phyloP scores from a whole-genome alignment of 2,888 invertebrate species.

The Bugula neritina region DNA sequence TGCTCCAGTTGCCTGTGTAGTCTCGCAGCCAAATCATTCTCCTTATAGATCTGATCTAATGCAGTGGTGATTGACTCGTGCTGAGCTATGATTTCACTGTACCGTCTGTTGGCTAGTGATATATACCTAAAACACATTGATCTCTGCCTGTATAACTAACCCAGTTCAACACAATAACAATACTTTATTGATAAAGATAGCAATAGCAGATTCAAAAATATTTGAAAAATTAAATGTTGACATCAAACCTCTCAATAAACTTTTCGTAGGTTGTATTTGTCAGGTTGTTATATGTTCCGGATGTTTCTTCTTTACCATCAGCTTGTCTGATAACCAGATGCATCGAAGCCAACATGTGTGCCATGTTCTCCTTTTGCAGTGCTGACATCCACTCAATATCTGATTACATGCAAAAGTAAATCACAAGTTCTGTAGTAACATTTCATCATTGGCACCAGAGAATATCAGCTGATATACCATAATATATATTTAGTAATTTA shows the following conservation, averaged over 20 bases:
- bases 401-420: too few species aligned
- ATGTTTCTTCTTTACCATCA: conserved; percentile 44
- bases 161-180: too few species aligned
- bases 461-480: too few species aligned
- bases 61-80: conserved; percentile 37
- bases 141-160: too few species aligned
- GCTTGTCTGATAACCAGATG: conserved; percentile 49
- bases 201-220: too few species aligned
- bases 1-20: conserved; percentile 50
- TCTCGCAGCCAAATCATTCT: conserved; percentile 46
- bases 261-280: conserved; percentile 51
- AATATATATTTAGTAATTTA: not conserved
- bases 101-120: conserved; percentile 39
- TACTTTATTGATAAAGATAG: too few species aligned
- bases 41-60: conserved; percentile 46
- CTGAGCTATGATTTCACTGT: conserved; percentile 38
- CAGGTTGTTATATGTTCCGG: conserved; percentile 47
- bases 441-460: too few species aligned
- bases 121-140: conserved; percentile 33
- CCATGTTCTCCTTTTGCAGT: conserved; percentile 48
- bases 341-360: conserved; percentile 53
- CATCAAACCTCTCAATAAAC: conserved; percentile 51
- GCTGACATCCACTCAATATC: conserved; percentile 44
- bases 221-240: too few species aligned
- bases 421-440: too few species aligned